phyloP scores from a whole-genome alignment of 2,113 vertebrate species.

The Progne subis region DNA sequence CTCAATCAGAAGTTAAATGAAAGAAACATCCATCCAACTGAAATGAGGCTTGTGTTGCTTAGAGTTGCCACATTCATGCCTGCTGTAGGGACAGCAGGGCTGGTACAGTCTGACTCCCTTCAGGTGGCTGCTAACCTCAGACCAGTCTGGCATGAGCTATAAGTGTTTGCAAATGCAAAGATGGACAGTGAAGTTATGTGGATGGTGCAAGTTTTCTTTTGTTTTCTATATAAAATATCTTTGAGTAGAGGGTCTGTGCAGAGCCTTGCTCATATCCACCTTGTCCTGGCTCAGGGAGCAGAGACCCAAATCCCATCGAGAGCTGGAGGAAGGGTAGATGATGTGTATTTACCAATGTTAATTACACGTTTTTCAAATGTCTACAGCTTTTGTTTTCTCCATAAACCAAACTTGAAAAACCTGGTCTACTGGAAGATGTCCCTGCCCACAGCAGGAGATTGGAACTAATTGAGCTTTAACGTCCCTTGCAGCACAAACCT shows the following conservation, averaged over 20 bases:
- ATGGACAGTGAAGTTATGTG: constrained; percentile 43
- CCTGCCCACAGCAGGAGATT: background rate
- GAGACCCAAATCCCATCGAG: accelerated
- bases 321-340: background rate
- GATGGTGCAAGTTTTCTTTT: constrained; percentile 30
- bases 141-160: constrained; percentile 41
- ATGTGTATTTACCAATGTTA: background rate
- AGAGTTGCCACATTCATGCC: background rate
- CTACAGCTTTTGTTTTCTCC: background rate
- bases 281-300: background rate
- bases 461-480: background rate
- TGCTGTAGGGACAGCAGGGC: constrained; percentile 6
- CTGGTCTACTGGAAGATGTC: background rate
- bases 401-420: background rate
- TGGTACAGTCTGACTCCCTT: background rate
- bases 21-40: background rate
- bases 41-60: background rate
- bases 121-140: constrained; percentile 49
- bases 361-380: background rate
- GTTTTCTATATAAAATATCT: background rate
- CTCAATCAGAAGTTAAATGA: constrained; percentile 61
- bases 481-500: background rate
- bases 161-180: constrained; percentile 42
- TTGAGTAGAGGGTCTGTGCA: background rate
- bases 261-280: background rate